Conservation (phyloP, 2,797 vertebrate species). For the Coreius guichenoti region DNA sequence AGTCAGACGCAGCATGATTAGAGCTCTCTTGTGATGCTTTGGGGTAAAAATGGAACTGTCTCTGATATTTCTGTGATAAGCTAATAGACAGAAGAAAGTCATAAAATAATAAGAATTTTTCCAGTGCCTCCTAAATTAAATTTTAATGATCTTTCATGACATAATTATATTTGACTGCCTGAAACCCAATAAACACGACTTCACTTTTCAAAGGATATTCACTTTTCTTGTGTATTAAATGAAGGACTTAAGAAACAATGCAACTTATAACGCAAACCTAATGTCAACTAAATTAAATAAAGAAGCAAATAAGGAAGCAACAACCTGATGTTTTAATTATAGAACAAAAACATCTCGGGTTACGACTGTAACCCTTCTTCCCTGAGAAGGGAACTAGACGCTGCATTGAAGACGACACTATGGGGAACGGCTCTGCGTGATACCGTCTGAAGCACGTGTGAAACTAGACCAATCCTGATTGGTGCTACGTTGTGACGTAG, state of each 20-base stretch:
- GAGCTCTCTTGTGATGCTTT: constrained; percentile 49
- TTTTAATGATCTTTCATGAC: constrained; percentile 61
- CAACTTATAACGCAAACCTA: not conserved
- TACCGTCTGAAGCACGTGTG: not conserved
- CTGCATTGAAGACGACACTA: not conserved
- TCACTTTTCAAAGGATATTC: constrained; percentile 13
- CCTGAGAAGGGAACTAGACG: not conserved
- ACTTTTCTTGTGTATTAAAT: constrained; percentile 4
- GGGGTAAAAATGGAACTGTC: constrained; percentile 48
- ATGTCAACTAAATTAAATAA: not conserved
- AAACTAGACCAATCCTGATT: not conserved
- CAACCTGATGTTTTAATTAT: not conserved
- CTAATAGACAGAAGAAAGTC: constrained; percentile 48
- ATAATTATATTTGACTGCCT: constrained; percentile 59
- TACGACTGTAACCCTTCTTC: not conserved
- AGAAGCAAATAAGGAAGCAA: not conserved
- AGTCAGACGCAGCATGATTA: constrained; percentile 52
- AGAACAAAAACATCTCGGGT: not conserved
- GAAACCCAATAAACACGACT: constrained; percentile 45
- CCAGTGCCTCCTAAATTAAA: constrained; percentile 53
- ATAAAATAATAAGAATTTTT: constrained; percentile 49
- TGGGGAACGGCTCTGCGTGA: not conserved
- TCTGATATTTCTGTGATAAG: constrained; percentile 46
- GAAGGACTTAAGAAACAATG: not conserved
- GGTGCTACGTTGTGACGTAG: not conserved